Evolutionary conservation across 2,797 vertebrate genomes (phyloP), one percentile per base, ranked within the genome.

Genomic region (Platyrinchus mystaceus): DNA sequence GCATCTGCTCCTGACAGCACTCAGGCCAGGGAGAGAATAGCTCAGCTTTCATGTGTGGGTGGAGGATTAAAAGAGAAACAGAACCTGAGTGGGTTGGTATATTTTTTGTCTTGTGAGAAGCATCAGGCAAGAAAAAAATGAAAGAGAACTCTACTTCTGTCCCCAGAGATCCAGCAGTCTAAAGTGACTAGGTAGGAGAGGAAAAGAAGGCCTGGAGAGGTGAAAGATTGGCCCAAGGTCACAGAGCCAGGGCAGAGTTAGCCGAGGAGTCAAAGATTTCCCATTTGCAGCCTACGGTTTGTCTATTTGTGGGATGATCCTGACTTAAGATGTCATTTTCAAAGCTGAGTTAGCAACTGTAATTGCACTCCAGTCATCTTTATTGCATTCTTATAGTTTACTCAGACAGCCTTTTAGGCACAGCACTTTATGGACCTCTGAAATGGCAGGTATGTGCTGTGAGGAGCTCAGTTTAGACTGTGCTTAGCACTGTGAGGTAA

Each of bases 281-380:
- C 41, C 15, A 15, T 9, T 18, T 59, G 23, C 47, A 89, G 34
- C 41, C 63, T 49, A 43, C 26, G 22, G 14, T 83, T 95, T 87
- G 7, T 59, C 59, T 93, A 16, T 76, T 88, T 63, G 20, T 49
- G 52, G 30, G 47, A 73, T 2, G 3, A 36, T 89, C 67, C 75
- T 93, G 63, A 69, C 81, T 63, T 86, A 73, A 90, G 56, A 59
- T 39, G n/a, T 26, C 39, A 43, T 69, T 95, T 93, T 89, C 32
- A 76, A 89, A 87, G 81, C 41, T 44, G 68, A 58, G 36, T 81
- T 90, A 78, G 50, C n/a, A 88, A 77, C 56, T 87, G 36, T 89
- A 92, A 84, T 93, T 87, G 37, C 77, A 77, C 34, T 84, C 59
- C 55, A 59, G 83, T 74, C 56, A 82, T 56, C 37, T 93, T 95